These are phyloP conservation scores for Mus caroli DNA, from an alignment of 2,797 vertebrate genomes.

Conservation along the genomic window DNA sequence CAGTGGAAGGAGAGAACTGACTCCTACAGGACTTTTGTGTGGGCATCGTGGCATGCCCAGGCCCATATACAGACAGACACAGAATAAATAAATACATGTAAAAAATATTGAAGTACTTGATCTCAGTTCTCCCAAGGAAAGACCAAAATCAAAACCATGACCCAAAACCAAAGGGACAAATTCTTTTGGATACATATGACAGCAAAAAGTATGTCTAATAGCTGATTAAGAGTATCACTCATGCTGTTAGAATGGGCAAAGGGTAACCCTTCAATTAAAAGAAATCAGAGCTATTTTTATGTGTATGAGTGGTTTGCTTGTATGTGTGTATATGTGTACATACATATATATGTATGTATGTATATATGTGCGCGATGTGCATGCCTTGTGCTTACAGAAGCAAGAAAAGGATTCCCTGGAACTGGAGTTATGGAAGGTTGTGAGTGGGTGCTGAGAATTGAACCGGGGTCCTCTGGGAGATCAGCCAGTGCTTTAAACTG, in stretches of 20 bases:
- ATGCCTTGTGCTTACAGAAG: neutral
- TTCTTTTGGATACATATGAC: neutral
- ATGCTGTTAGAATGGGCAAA: neutral
- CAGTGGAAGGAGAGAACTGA: neutral
- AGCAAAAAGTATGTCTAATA: neutral
- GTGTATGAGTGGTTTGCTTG: neutral
- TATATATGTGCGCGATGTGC: neutral
- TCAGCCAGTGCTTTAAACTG: neutral
- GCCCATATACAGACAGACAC: neutral
- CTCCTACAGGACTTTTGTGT: neutral
- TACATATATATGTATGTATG: too few species aligned
- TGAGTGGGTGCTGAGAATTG: neutral
- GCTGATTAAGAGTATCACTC: slow-evolving; percentile 15
- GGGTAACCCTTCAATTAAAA: neutral
- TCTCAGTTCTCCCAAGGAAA: neutral
- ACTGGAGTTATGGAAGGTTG: neutral
- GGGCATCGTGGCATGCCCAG: too few species aligned
- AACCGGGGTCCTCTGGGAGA: neutral
- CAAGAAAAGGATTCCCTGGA: neutral
- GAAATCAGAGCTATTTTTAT: neutral
- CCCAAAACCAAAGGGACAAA: neutral
- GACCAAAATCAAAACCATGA: neutral
- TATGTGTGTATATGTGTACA: neutral
- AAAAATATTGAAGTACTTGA: neutral
- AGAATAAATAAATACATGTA: neutral